Percentiles rank a stretch among this genome's conserved stretches.
Evolutionary conservation across 2,797 vertebrate species (phyloP).

Genomic region (Enteromius afrohamiltoni): DNA sequence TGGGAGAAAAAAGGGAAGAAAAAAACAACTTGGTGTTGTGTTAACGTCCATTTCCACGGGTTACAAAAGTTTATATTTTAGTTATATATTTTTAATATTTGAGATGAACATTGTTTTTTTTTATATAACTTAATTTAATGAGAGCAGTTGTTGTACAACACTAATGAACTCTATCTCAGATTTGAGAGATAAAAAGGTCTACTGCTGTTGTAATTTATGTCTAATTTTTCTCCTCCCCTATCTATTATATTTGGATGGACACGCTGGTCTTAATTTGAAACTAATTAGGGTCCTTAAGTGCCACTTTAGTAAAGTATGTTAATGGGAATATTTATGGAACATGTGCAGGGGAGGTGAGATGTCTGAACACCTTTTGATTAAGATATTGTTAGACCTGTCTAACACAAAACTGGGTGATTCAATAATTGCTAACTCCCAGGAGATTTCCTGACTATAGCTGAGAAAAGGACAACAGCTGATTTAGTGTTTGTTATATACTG

Average conservation of each 20-base stretch:
- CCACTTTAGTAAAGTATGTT: slow-evolving; percentile 54
- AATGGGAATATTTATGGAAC: slow-evolving; percentile 46
- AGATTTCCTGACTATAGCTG: background rate
- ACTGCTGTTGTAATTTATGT: slow-evolving; percentile 66
- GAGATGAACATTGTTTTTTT: background rate
- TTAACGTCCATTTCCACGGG: background rate
- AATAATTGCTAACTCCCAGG: slow-evolving; percentile 22
- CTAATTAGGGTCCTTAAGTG: slow-evolving; percentile 70
- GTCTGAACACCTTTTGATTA: slow-evolving; percentile 34
- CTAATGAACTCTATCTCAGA: background rate
- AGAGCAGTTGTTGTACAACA: slow-evolving; percentile 2
- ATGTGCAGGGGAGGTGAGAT: slow-evolving; percentile 27
- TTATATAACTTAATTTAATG: background rate
- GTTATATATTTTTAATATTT: background rate
- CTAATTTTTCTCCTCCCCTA: slow-evolving; percentile 70
- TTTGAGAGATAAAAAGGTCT: slow-evolving; percentile 53
- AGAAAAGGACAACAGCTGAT: background rate
- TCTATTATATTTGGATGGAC: slow-evolving; percentile 71
- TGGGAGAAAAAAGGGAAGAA: background rate
- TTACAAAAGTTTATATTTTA: background rate
- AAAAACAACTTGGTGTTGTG: background rate
- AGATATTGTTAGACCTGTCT: slow-evolving; percentile 43
- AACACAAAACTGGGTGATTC: slow-evolving; percentile 32
- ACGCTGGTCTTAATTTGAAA: slow-evolving; percentile 71
- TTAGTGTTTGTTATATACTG: background rate